A percentile compares a stretch with the other conserved stretches of the same genome.
phyloP scores from a whole-genome alignment of 2,797 vertebrate species.

The Gallinago stenura region DNA sequence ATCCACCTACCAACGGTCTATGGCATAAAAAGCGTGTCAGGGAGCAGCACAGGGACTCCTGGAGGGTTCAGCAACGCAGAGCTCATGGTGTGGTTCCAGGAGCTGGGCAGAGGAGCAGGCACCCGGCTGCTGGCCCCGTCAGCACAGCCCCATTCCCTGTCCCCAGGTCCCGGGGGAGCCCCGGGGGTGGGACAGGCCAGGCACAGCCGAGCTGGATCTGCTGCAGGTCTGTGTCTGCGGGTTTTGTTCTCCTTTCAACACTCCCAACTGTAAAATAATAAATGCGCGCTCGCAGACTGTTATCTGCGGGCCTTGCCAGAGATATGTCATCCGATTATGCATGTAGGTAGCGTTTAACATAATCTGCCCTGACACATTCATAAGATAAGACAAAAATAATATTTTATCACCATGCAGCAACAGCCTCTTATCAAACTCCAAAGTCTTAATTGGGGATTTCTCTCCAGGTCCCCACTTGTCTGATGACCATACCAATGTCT shows the following conservation, averaged over 20 bases:
- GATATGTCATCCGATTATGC: constrained; percentile 25
- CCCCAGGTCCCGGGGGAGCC: neutral
- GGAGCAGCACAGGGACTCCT: neutral
- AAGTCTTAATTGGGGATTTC: constrained; percentile 69
- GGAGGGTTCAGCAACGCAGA: neutral
- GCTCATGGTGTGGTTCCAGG: neutral
- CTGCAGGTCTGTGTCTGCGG: neutral
- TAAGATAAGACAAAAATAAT: constrained; percentile 21
- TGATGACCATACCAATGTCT: constrained; percentile 64
- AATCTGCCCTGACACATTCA: neutral
- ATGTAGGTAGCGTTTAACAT: constrained; percentile 14
- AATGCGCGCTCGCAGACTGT: constrained; percentile 4
- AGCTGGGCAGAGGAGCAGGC: neutral
- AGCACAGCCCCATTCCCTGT: neutral
- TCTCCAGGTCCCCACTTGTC: constrained; percentile 41
- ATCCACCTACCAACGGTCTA: neutral
- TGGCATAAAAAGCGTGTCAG: neutral
- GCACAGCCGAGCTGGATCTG: neutral
- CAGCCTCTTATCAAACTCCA: constrained; percentile 50
- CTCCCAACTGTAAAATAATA: constrained; percentile 26
- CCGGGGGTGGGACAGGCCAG: accelerated
- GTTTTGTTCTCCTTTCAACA: neutral
- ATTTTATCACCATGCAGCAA: neutral
- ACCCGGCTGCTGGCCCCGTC: neutral
- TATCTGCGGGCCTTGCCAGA: constrained; percentile 35